Percentiles rank a stretch among this genome's conserved stretches.
phyloP scores from a whole-genome alignment of 2,797 vertebrate species.

The Rhincodon typus region DNA sequence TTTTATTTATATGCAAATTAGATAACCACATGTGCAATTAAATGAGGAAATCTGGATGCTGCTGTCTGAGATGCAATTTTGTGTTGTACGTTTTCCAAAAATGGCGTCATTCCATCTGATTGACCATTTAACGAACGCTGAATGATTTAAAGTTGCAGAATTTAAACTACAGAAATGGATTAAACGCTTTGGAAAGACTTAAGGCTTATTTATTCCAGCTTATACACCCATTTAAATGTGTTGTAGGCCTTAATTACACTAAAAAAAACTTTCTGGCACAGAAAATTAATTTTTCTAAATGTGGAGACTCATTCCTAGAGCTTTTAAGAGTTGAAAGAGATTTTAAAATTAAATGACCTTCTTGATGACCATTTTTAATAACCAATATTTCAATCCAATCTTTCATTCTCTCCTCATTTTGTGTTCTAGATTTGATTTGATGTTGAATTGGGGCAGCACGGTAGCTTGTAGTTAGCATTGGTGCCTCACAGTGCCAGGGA shows the following conservation, averaged over 20 bases:
- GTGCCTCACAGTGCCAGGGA: too few relatives aligned
- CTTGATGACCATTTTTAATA: background rate
- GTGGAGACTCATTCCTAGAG: background rate
- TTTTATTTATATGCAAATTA: slow-evolving; percentile 2
- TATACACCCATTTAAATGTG: background rate
- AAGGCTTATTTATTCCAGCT: background rate
- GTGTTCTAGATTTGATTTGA: background rate
- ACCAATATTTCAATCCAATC: background rate
- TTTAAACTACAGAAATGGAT: background rate
- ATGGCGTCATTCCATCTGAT: background rate
- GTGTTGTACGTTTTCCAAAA: background rate
- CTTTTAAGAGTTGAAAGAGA: background rate
- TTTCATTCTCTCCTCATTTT: background rate
- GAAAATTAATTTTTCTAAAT: background rate
- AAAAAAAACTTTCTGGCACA: background rate
- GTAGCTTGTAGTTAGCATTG: too few relatives aligned
- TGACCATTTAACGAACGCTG: background rate
- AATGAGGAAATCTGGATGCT: background rate
- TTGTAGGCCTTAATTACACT: background rate
- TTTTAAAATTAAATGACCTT: background rate
- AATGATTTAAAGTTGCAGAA: background rate
- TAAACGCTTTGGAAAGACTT: background rate
- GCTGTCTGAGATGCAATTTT: background rate
- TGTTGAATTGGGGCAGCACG: background rate
- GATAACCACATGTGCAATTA: background rate